Evolutionary conservation across 2,797 vertebrate genomes (phyloP), one percentile per base, ranked within the genome.

Genomic region (Malacoraja senta): DNA sequence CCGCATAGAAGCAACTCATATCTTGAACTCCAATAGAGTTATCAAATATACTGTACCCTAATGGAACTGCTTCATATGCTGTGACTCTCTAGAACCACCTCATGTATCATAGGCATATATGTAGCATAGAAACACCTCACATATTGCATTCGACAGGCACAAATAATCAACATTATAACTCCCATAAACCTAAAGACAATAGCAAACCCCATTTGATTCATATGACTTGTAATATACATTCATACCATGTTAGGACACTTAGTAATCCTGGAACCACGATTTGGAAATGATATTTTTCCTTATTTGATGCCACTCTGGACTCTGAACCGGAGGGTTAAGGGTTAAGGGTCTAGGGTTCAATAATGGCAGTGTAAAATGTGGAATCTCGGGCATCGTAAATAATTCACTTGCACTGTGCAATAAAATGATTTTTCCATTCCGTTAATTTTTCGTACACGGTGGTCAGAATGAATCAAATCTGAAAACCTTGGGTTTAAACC

Each of bases 381-480:
- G 8, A 80, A 58, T 63, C 74, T 77, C 74, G 38, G 92, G 72
- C 74, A 35, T 35, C 72, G n/a, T n/a, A 53, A 58, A 78, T 77
- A 65, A 65, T 76, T 71, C 21, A 35, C 13, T 35, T 24, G 24
- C 44, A 35, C 74, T 77, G 92, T 76, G 92, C 74, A 38, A 88
- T 88, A 35, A 88, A 88, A 88, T 68, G 17, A 63, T 32, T 65
- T 83, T 88, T 88, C 17, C n/a, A 68, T 35, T 68, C 84, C 63
- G 4, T 26, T 68, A 12, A 68, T n/a, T 7, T 3, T 13, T 15
- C n/a, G 10, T 61, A 1, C 9, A 13, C 78, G 19, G 9, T n/a
- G 38, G 44, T 26, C 29, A 61, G 26, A 63, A n/a, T 61, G 0
- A 86, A 63, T 63, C 29, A n/a, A 13, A 86, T 63, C 58, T 1